Base-by-base conservation (phyloP, 2,113 vertebrate genomes). In the Rhynchomys soricoides region DNA sequence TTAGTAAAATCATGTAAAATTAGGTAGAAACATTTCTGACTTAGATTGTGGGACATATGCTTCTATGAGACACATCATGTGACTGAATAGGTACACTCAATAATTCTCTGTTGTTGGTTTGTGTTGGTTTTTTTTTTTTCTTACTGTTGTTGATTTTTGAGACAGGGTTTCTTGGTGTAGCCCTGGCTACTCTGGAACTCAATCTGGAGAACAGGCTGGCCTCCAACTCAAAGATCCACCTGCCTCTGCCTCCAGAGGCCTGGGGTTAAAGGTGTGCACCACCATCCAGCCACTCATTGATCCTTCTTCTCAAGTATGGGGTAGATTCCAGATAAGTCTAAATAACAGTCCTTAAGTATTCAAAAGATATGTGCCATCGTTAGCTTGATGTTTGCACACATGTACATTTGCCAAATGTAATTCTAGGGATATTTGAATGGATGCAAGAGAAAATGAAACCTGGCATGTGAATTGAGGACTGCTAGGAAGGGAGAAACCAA, bases 1-100 rank as follows among this genome's bases (percentile, higher is more conserved):
- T 79, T 86, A 74, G 29, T 79, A 62, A 91, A 82, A 59, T 59
- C n/a, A 57, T 26, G 11, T 70, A 90, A 86, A 93, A 75, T 74
- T 64, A 82, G 16, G 6, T 50, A 37, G 4, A 91, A 75, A 81
- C 15, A 15, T 16, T 81, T 82, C 45, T 48, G 79, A 12, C n/a
- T 77, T 17, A 3, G 19, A 12, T 8, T 26, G n/a, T 50, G 22
- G 62, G 5, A 45, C 3, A 55, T 55, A 59, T 37, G 90, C 4
- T 34, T 82, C n/a, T 22, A 43, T 37, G n/a, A 50, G 93, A 71
- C 7, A 16, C 24, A 83, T 15, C 17, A 82, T 57, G 40, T 59
- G 55, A 16, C 17, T 74, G 86, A 75, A 43, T 71, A 29, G 78
- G 57, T 79, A 11, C 1, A 59, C 21, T 52, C 5, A 9, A 21